phyloP scores from a whole-genome alignment of 2,113 vertebrate genomes.

The Bubo bubo region DNA sequence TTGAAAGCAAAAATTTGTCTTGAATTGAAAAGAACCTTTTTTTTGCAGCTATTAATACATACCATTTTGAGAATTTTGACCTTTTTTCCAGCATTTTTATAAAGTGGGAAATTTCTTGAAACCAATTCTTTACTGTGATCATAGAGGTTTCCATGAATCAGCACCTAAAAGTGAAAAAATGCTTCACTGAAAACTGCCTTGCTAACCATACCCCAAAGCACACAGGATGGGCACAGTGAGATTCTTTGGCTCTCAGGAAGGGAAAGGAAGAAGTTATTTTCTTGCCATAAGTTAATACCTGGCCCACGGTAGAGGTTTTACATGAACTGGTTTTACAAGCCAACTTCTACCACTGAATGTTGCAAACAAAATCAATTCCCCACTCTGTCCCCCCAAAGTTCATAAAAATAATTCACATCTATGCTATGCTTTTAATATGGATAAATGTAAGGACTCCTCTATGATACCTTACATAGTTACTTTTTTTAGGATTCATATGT shows the following conservation, averaged over 20 bases:
- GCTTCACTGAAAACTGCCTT: not conserved
- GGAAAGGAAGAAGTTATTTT: not conserved
- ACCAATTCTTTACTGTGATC: not conserved
- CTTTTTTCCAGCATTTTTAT: not conserved
- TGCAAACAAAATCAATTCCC: not conserved
- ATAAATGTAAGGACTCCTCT: not conserved
- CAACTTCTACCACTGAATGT: not conserved
- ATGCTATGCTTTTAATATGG: not conserved
- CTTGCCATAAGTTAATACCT: not conserved
- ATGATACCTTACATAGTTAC: not conserved
- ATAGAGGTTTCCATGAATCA: not conserved
- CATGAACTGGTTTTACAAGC: not conserved
- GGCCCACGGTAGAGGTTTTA: not conserved
- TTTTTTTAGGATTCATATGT: not conserved
- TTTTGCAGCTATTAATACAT: not conserved
- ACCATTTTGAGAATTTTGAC: not conserved
- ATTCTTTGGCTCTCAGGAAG: not conserved
- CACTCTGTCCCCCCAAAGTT: not conserved
- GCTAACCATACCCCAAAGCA: not conserved
- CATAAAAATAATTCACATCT: not conserved
- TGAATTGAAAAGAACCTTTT: not conserved
- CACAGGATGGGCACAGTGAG: not conserved
- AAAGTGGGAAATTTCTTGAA: not conserved
- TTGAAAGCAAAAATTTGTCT: not conserved
- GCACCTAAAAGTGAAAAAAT: not conserved